phyloP scores from a whole-genome alignment of 2,113 vertebrate species.

The Pseudorectes ferrugineus region DNA sequence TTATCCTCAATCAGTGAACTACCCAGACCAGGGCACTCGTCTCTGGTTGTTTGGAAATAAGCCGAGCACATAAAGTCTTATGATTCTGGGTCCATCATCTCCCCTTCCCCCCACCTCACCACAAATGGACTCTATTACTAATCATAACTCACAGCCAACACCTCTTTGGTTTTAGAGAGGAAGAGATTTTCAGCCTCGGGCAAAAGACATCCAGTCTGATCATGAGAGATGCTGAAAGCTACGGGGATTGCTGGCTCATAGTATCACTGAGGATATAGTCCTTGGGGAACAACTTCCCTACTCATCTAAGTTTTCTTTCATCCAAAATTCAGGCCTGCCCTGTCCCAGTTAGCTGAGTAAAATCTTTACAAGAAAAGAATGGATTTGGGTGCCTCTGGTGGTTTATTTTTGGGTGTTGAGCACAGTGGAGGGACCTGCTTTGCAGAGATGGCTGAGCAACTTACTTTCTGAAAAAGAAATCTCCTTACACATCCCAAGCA shows the following conservation, averaged over 20 bases:
- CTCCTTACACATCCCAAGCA: background rate
- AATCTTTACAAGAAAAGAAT: constrained; percentile 14
- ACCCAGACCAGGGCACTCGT: background rate
- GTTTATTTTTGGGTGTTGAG: background rate
- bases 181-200: constrained; percentile 61
- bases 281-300: constrained; percentile 37
- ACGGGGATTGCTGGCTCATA: constrained; percentile 46
- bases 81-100: constrained; percentile 35
- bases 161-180: constrained; percentile 62
- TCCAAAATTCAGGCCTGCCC: constrained; percentile 46
- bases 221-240: constrained; percentile 65
- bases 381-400: background rate
- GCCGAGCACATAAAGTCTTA: background rate
- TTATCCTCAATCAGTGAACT: background rate
- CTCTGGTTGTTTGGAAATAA: background rate
- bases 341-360: constrained; percentile 40
- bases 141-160: constrained; percentile 63
- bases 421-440: background rate
- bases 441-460: background rate
- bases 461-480: background rate
- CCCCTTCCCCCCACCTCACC: constrained; percentile 32
- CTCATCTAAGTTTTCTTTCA: constrained; percentile 59
- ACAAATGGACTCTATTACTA: constrained; percentile 64
- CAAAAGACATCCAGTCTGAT: constrained; percentile 66
- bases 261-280: constrained; percentile 40